phyloP scores from a whole-genome alignment of 2,797 vertebrate species.

The Nyctalus aviator region DNA sequence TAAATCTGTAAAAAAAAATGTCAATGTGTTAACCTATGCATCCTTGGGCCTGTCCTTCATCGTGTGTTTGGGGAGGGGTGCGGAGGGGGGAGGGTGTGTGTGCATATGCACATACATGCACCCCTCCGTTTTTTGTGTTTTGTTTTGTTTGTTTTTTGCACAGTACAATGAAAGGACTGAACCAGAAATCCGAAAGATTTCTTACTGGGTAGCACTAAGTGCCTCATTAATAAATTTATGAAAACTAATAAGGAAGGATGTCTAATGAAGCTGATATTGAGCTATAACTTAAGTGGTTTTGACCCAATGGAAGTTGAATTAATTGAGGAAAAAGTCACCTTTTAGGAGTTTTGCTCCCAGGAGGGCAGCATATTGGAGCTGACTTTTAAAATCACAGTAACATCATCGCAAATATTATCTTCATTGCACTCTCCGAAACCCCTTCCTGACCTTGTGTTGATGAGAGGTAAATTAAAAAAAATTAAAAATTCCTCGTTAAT shows the following conservation, averaged over 20 bases:
- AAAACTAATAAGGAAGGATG: constrained; percentile 48
- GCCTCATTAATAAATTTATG: constrained; percentile 5
- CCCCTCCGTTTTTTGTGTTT: background rate
- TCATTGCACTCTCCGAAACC: background rate
- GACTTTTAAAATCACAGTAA: background rate
- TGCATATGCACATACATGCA: too few species aligned
- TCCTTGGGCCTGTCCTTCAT: background rate
- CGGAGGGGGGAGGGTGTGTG: too few species aligned
- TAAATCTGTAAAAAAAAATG: background rate
- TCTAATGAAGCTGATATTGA: background rate
- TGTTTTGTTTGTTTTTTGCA: background rate
- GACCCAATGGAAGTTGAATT: constrained; percentile 1
- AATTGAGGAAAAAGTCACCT: constrained; percentile 38
- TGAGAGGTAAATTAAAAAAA: background rate
- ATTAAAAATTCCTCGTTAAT: background rate
- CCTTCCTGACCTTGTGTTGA: background rate
- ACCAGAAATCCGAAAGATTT: constrained; percentile 9
- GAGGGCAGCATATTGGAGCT: background rate
- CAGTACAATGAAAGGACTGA: background rate
- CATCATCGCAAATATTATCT: background rate
- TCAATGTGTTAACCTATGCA: background rate
- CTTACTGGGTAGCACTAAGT: background rate
- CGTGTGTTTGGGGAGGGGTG: background rate
- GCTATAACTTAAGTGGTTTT: constrained; percentile 38
- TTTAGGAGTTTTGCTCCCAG: background rate